Evolutionary conservation across 2,113 vertebrate species (phyloP), one percentile per base, ranked within the genome.

Genomic region (Nothobranchius kuhntae): DNA sequence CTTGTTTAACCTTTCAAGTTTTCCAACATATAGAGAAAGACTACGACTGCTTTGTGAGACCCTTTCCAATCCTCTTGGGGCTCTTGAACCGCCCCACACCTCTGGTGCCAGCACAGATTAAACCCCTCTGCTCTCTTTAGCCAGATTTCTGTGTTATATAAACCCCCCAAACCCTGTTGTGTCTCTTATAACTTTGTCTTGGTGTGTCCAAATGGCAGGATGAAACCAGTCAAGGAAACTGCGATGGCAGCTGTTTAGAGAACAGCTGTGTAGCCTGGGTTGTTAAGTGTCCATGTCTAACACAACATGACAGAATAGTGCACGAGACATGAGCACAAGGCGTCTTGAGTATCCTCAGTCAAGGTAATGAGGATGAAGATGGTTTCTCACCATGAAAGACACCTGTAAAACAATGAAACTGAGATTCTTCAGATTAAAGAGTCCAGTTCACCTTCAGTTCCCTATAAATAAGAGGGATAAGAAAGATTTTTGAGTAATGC

Each of bases 61-160:
- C 48, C 63, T 73, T 61, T 64, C 50, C 57, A 45, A 9, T 53
- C 64, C 47, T 71, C 59, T 52, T 30, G 9, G 68, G 72, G 26
- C 67, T 69, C 61, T 70, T 73, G 52, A 77, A 70, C 61, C 58
- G 72, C 57, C 50, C 79, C 26, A 70, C 40, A 61, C 48, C 38
- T 46, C 9, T 24, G 45, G 70, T 84, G 79, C 77, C 75, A 74
- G 65, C 42, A 47, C 45, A 73, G 65, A 84, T 82, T 77, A 81
- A 61, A 59, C 72, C 74, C 61, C 58, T 77, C 17, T 12, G 66
- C 17, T 5, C 24, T 71, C 65, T 77, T 61, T 80, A 61, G 62
- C 51, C 63, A 69, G 46, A 78, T 75, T 72, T 75, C 5, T 0
- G 48, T 44, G 55, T 79, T 85, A 66, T 54, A 73, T 75, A 82